Percentiles rank a stretch among this genome's conserved stretches.
Evolutionary conservation across 1,140 invertebrate genomes (phyloP).

Genomic region (Agrypnia vestita): DNA sequence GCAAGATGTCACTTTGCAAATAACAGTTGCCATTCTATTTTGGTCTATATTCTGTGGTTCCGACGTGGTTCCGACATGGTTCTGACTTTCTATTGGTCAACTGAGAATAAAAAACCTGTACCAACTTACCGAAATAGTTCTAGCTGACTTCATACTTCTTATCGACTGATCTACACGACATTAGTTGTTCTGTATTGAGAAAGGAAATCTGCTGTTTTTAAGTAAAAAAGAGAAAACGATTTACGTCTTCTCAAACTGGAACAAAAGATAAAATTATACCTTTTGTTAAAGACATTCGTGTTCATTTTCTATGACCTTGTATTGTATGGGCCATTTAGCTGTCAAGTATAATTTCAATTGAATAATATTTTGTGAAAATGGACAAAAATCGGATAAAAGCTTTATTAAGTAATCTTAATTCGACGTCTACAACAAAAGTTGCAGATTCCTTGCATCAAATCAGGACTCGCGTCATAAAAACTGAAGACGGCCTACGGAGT

Average conservation of each 20-base stretch:
- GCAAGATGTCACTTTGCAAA: too few relatives aligned
- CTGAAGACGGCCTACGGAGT: constrained; percentile 66
- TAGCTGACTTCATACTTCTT: constrained; percentile 1
- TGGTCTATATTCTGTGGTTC: too few relatives aligned
- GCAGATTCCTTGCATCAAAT: constrained; percentile 68
- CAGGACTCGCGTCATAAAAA: constrained; percentile 66
- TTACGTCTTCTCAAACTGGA: background rate
- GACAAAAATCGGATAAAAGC: constrained; percentile 67
- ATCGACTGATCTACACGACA: background rate
- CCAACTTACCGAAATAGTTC: background rate
- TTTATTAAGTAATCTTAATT: constrained; percentile 66
- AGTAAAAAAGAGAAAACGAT: constrained; percentile 7
- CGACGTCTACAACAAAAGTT: constrained; percentile 65
- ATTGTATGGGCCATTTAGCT: constrained; percentile 5
- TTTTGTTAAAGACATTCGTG: background rate
- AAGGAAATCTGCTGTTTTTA: background rate
- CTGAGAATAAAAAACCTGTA: background rate
- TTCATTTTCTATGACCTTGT: background rate
- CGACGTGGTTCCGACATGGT: too few relatives aligned
- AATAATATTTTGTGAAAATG: constrained; percentile 62
- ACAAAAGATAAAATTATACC: background rate
- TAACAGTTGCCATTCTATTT: too few relatives aligned
- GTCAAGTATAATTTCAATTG: constrained; percentile 41
- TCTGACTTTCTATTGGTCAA: constrained; percentile 28
- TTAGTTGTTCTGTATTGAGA: background rate